These are phyloP conservation scores for Bettongia penicillata DNA, from an alignment of 2,113 vertebrate species.

Conservation along the genomic window DNA sequence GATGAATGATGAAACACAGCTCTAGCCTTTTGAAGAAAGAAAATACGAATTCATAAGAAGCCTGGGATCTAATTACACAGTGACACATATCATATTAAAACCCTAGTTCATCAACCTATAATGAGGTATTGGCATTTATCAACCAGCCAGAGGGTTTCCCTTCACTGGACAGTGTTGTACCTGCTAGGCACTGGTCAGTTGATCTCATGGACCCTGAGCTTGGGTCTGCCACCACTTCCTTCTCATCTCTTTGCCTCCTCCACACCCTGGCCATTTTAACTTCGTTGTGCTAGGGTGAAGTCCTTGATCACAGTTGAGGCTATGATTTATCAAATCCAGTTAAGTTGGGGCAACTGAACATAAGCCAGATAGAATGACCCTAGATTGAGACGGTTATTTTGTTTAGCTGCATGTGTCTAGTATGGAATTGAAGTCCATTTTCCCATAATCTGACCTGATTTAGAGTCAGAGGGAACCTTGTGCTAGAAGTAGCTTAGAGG, in stretches of 20 bases:
- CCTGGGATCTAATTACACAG: neutral
- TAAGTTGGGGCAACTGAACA: neutral
- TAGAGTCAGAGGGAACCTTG: neutral
- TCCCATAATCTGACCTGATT: neutral
- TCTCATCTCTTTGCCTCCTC: neutral
- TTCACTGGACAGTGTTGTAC: neutral
- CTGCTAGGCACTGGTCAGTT: neutral
- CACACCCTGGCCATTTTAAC: neutral
- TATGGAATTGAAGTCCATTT: neutral
- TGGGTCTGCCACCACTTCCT: neutral
- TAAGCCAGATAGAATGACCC: neutral
- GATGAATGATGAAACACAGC: neutral
- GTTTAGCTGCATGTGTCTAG: neutral
- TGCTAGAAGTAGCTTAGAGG: neutral
- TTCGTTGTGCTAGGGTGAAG: neutral
- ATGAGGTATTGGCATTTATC: neutral
- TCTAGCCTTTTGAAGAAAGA: neutral
- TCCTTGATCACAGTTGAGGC: neutral
- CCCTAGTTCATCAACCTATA: neutral
- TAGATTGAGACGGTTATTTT: neutral
- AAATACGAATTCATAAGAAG: neutral
- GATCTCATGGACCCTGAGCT: neutral
- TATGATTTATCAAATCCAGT: neutral
- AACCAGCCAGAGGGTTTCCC: neutral
- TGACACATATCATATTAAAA: neutral